phyloP scores from a whole-genome alignment of 1,140 invertebrate genomes.

The Anoplolepis gracilipes region DNA sequence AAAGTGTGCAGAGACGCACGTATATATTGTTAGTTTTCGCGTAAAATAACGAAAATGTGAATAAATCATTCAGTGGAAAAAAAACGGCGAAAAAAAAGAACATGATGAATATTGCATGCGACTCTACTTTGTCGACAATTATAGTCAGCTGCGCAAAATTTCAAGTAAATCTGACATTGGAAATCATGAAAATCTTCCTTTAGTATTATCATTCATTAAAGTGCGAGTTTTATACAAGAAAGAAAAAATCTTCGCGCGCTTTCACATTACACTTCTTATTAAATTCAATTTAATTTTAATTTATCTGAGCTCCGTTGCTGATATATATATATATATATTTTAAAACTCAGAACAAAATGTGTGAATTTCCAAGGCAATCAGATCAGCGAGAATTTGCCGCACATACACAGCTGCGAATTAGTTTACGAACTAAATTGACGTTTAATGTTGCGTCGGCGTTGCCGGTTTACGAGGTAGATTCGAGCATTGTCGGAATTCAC shows the following conservation, averaged over 20 bases:
- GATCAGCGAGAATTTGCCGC: conserved; percentile 33
- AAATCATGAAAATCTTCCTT: conserved; percentile 18
- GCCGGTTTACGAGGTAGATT: conserved; percentile 48
- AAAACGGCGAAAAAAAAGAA: conserved; percentile 24
- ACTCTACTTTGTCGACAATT: conserved; percentile 41
- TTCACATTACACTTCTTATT: conserved; percentile 19
- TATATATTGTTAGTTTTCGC: conserved; percentile 24
- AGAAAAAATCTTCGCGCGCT: not conserved
- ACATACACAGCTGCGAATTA: conserved; percentile 41
- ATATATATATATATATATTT: not conserved
- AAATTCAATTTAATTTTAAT: conserved; percentile 44
- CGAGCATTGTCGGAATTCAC: conserved; percentile 45
- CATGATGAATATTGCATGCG: conserved; percentile 40
- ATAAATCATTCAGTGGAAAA: conserved; percentile 41
- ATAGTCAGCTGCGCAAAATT: conserved; percentile 53
- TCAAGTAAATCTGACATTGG: conserved; percentile 35
- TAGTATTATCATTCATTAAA: conserved; percentile 10
- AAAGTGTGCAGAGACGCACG: conserved; percentile 21
- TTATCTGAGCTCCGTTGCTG: not conserved
- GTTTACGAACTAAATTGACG: conserved; percentile 59
- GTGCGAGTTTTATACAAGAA: conserved; percentile 2
- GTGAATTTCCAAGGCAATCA: conserved; percentile 34
- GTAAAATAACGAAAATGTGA: conserved; percentile 52
- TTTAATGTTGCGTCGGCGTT: conserved; percentile 55
- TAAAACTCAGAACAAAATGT: not conserved